Conservation (phyloP, 2,797 vertebrate species). For the Onychomys leucogaster region DNA sequence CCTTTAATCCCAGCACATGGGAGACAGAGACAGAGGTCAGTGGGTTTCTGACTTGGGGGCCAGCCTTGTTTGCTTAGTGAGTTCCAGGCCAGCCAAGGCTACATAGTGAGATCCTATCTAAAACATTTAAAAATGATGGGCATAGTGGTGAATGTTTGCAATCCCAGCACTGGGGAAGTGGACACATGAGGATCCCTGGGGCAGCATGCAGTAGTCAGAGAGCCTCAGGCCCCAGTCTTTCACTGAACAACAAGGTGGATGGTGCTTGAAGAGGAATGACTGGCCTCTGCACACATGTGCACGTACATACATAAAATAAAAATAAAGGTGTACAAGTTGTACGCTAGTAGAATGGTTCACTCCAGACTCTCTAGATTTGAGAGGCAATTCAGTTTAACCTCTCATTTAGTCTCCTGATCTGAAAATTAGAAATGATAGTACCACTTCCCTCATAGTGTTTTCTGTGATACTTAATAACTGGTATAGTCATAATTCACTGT, state of each 20-base stretch:
- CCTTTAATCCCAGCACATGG: neutral
- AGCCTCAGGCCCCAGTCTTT: neutral
- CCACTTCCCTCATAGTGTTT: too few species aligned
- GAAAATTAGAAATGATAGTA: neutral
- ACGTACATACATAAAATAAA: neutral
- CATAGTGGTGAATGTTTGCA: neutral
- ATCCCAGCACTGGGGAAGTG: neutral
- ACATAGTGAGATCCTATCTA: neutral
- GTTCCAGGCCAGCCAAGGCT: neutral
- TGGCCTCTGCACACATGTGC: neutral
- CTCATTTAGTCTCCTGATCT: neutral
- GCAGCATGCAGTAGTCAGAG: neutral
- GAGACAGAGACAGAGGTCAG: neutral
- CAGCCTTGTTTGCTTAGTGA: too few species aligned
- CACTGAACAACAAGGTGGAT: neutral
- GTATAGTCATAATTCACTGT: too few species aligned
- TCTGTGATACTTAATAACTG: neutral
- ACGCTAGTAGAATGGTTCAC: neutral
- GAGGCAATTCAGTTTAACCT: constrained; percentile 8
- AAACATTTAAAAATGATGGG: neutral
- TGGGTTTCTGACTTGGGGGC: neutral
- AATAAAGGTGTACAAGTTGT: neutral
- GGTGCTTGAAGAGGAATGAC: neutral
- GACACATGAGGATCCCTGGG: neutral
- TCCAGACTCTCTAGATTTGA: neutral